phyloP scores from a whole-genome alignment of 2,797 vertebrate species.

The Pelochelys cantorii region DNA sequence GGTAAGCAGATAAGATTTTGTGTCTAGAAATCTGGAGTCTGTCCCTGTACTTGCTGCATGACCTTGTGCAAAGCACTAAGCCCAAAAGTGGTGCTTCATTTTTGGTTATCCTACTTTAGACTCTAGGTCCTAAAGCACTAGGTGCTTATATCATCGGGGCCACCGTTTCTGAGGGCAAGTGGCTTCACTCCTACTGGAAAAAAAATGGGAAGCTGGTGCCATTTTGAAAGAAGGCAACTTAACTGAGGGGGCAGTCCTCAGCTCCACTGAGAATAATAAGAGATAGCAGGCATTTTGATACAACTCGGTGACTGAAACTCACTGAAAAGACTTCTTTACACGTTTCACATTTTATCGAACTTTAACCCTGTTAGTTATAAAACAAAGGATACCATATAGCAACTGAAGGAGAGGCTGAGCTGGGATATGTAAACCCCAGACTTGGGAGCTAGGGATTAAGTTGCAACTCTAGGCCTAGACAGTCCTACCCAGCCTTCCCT shows the following conservation, averaged over 20 bases:
- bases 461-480: background rate
- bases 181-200: rapidly evolving
- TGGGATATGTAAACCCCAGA: background rate
- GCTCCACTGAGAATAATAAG: rapidly evolving
- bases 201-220: rapidly evolving
- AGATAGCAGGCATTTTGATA: rapidly evolving
- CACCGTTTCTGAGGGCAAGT: rapidly evolving
- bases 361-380: background rate
- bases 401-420: background rate
- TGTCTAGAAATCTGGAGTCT: background rate
- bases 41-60: background rate
- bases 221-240: background rate
- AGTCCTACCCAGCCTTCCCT: background rate
- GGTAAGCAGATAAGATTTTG: background rate
- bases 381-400: background rate
- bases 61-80: background rate
- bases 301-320: background rate
- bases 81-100: background rate
- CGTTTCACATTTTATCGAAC: background rate
- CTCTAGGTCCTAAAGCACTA: rapidly evolving
- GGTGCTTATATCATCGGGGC: background rate
- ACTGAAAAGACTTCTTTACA: background rate
- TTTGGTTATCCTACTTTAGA: too few species aligned
- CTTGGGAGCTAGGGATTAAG: background rate
- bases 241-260: rapidly evolving